Evolutionary conservation across 1,140 invertebrate genomes (phyloP).

Genomic region (Octopus bimaculoides): DNA sequence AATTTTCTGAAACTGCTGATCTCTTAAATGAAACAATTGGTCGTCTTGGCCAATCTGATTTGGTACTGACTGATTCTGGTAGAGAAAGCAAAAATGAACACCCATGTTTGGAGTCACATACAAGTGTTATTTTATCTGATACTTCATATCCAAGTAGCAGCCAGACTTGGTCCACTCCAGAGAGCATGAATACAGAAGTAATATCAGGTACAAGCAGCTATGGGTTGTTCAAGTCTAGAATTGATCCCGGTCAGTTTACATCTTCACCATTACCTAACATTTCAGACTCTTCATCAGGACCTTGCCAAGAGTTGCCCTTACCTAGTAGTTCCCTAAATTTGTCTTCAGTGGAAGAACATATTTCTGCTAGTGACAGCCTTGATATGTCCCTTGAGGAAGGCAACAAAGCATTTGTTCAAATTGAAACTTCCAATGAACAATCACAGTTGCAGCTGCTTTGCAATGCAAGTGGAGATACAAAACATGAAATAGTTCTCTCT

Average conservation of each 20-base stretch:
- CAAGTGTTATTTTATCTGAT: neutral
- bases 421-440: neutral
- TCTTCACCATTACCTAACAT: neutral
- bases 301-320: neutral
- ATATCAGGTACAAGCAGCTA: neutral
- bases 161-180: neutral
- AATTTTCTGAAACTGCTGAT: neutral
- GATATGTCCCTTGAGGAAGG: neutral
- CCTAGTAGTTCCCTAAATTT: neutral
- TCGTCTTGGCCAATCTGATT: neutral
- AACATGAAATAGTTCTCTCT: neutral
- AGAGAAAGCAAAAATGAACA: neutral
- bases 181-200: neutral
- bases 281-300: neutral
- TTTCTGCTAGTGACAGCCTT: neutral
- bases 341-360: neutral
- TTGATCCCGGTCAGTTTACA: neutral
- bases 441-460: neutral
- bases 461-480: neutral
- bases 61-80: neutral
- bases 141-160: neutral
- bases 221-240: neutral
- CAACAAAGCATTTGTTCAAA: neutral
- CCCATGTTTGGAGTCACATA: neutral
- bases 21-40: neutral